A percentile compares a stretch with the other conserved stretches of the same genome.
These are phyloP conservation scores for Drosophila littoralis DNA, from an alignment of 1,140 invertebrate species.

Conservation along the genomic window DNA sequence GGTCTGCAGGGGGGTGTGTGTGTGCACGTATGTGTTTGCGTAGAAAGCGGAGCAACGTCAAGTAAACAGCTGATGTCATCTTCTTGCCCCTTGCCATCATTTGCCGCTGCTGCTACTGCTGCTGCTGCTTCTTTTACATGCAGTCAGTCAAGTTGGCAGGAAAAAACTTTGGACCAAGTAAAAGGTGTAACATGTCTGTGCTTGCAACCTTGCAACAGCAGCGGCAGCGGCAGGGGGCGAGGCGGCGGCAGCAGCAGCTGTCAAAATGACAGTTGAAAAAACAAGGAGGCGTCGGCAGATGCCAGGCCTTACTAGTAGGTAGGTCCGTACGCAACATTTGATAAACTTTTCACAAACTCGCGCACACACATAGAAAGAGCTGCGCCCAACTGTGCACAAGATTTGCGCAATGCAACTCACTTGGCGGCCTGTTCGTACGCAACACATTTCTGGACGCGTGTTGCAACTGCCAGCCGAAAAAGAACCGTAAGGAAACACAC, in stretches of 20 bases:
- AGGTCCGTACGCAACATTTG: constrained; percentile 48
- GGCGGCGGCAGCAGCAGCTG: constrained; percentile 57
- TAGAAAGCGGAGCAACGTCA: constrained; percentile 12
- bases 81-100: constrained; percentile 10
- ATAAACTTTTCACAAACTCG: constrained; percentile 54
- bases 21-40: not conserved
- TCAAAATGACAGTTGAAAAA: constrained; percentile 79
- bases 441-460: constrained; percentile 57
- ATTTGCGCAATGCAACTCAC: constrained; percentile 8
- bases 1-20: not conserved
- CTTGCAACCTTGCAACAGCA: constrained; percentile 39
- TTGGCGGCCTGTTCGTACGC: constrained; percentile 43
- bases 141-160: constrained; percentile 47
- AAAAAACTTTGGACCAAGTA: constrained; percentile 47
- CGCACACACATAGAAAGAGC: not conserved
- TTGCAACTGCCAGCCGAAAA: constrained; percentile 7
- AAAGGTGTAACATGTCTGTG: constrained; percentile 53
- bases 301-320: not conserved
- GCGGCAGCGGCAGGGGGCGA: constrained; percentile 36
- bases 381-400: constrained; percentile 9
- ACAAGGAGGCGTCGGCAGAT: constrained; percentile 51
- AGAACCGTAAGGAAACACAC: not conserved
- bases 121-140: constrained; percentile 38
- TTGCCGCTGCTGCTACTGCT: constrained; percentile 10
- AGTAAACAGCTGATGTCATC: constrained; percentile 50